Percentiles rank a stretch among this genome's conserved stretches.
Evolutionary conservation across 2,797 vertebrate genomes (phyloP).

Genomic region (Spinus pinus): DNA sequence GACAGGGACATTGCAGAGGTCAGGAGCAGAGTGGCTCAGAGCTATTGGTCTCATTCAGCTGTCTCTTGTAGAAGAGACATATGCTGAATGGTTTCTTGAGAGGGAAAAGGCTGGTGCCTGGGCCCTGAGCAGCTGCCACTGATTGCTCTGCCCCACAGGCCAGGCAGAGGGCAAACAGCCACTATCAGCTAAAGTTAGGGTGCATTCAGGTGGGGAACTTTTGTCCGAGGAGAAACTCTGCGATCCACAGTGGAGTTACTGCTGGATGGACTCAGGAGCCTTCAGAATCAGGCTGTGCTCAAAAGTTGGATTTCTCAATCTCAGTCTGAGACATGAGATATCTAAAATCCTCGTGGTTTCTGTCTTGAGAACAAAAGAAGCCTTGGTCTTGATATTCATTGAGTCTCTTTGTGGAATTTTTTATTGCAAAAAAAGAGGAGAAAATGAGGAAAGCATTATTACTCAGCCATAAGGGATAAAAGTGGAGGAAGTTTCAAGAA

Average conservation of each 20-base stretch:
- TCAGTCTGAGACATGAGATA: neutral
- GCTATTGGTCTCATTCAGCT: neutral
- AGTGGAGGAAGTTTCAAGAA: neutral
- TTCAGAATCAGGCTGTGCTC: neutral
- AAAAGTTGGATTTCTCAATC: neutral
- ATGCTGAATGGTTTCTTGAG: neutral
- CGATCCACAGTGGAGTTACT: neutral
- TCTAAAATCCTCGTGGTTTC: neutral
- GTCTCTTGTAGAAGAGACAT: neutral
- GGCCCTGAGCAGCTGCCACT: neutral
- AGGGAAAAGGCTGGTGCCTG: neutral
- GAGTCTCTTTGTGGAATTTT: neutral
- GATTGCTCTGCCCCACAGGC: neutral
- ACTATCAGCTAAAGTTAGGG: neutral
- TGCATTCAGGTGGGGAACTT: neutral
- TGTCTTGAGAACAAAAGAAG: neutral
- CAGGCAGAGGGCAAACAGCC: neutral
- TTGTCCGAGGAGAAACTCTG: neutral
- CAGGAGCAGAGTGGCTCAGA: neutral
- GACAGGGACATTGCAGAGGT: neutral
- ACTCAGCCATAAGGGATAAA: fast-evolving
- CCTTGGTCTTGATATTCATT: neutral
- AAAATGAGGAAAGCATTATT: neutral
- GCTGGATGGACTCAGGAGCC: neutral
- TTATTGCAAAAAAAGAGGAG: neutral